A percentile compares a stretch with the other conserved stretches of the same genome.
Evolutionary conservation across 1,140 invertebrate genomes (phyloP).

Genomic region (Drosophila busckii): DNA sequence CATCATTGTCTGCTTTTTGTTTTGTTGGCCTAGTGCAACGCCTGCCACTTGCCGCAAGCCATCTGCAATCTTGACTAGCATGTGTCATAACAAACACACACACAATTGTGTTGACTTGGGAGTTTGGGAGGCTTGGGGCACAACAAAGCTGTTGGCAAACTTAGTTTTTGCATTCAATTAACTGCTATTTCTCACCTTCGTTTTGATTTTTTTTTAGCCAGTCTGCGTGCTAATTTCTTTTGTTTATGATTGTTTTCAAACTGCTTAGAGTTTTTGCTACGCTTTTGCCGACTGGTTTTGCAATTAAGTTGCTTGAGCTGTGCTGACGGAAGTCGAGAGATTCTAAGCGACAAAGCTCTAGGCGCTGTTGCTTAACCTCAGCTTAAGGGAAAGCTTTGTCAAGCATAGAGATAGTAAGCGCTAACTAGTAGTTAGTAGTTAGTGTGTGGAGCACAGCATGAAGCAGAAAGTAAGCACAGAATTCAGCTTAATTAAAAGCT

Average conservation of each 20-base stretch:
- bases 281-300: constrained; percentile 35
- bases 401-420: no score
- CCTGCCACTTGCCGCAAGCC: constrained; percentile 31
- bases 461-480: no score
- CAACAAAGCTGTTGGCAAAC: no score
- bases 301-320: constrained; percentile 29
- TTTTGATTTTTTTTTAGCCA: constrained; percentile 7
- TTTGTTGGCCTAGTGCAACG: constrained; percentile 25
- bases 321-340: constrained; percentile 39
- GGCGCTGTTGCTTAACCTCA: constrained; percentile 42
- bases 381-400: constrained; percentile 44
- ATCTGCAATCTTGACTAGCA: constrained; percentile 37
- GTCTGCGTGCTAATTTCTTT: constrained; percentile 54
- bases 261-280: constrained; percentile 32
- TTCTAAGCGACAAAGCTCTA: constrained; percentile 44
- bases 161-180: constrained; percentile 70
- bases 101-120: not conserved
- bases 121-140: no score
- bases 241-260: constrained; percentile 52
- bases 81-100: constrained; percentile 40
- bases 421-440: no score
- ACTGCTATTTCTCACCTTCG: constrained; percentile 64
- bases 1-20: constrained; percentile 34
- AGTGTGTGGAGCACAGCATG: no score
- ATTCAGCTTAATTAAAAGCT: no score